phyloP scores from a whole-genome alignment of 2,797 vertebrate genomes.

The Microcaecilia unicolor region DNA sequence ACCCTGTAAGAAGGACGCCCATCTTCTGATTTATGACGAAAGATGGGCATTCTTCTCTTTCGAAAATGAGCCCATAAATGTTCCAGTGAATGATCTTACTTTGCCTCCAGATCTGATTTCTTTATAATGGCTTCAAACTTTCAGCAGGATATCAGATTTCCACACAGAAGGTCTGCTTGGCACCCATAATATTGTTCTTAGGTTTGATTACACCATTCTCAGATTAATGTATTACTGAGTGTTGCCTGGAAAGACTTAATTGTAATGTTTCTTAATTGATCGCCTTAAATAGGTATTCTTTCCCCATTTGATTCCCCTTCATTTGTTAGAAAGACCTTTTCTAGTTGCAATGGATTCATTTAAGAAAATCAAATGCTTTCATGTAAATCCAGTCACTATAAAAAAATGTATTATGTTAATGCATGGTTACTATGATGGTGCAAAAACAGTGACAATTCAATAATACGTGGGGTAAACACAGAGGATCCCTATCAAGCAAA shows the following conservation, averaged over 20 bases:
- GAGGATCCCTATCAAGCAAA: no score
- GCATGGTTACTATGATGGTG: not conserved
- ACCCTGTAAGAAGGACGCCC: no score
- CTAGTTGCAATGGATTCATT: not conserved
- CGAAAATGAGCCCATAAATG: no score
- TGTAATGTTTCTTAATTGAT: conserved; percentile 25
- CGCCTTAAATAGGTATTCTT: conserved; percentile 8
- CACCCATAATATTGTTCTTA: conserved; percentile 21
- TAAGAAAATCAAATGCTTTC: not conserved
- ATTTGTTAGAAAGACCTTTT: not conserved
- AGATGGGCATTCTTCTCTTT: no score
- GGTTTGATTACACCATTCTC: conserved; percentile 27
- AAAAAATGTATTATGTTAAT: not conserved
- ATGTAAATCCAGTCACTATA: not conserved
- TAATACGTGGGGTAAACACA: no score
- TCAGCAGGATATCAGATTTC: not conserved
- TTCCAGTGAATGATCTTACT: conserved; percentile 26
- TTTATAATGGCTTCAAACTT: conserved; percentile 21
- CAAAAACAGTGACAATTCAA: no score
- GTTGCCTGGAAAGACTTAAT: conserved; percentile 25
- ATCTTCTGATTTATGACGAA: no score
- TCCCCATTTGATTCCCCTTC: not conserved
- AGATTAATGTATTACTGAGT: conserved; percentile 33
- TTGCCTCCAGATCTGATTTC: conserved; percentile 32
- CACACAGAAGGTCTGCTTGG: conserved; percentile 15